These are phyloP conservation scores for Malurus alboscapulatus DNA, from an alignment of 2,113 vertebrate species.

Conservation along the genomic window DNA sequence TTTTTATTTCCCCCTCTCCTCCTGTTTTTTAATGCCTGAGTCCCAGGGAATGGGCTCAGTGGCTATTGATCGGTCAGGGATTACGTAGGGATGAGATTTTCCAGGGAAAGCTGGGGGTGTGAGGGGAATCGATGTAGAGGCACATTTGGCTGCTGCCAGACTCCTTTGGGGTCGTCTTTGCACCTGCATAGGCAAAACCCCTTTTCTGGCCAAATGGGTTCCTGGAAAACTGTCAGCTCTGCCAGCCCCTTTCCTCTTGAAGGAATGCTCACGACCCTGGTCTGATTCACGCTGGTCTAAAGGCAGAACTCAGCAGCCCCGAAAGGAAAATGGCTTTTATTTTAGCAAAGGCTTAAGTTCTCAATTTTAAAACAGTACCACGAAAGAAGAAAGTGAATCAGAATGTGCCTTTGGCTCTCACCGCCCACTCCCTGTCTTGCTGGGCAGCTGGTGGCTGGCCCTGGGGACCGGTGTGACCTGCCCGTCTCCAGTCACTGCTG, in stretches of 20 bases:
- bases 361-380: neutral
- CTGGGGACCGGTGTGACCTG: neutral
- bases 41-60: neutral
- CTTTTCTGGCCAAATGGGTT: neutral
- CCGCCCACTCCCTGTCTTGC: neutral
- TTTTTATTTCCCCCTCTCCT: neutral
- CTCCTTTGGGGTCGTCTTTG: neutral
- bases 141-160: neutral
- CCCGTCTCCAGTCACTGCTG: fast-evolving
- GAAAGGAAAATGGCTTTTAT: neutral
- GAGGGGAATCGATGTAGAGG: fast-evolving
- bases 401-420: fast-evolving
- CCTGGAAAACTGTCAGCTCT: neutral
- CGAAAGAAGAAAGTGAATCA: neutral
- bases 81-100: neutral
- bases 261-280: fast-evolving
- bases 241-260: neutral
- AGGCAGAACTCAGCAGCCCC: neutral
- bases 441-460: neutral
- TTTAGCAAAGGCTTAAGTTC: neutral
- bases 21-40: neutral
- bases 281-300: fast-evolving
- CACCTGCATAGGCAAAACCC: neutral
- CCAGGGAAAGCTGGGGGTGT: neutral
- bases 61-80: fast-evolving